phyloP scores from a whole-genome alignment of 64 coral and sea anemone species.

The Montipora sp. region DNA sequence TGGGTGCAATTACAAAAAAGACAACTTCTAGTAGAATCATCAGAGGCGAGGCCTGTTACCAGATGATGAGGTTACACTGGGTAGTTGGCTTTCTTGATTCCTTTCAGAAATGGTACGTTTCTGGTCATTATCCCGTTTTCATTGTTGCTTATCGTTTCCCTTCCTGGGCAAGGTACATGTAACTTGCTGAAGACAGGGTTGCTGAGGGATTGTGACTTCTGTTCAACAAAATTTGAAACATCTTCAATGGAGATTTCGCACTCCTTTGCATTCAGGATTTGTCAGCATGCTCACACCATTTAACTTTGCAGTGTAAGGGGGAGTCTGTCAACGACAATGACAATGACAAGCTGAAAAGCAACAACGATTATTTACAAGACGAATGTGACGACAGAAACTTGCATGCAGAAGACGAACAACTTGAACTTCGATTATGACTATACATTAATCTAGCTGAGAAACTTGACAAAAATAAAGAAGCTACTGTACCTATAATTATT shows the following conservation, averaged over 20 bases:
- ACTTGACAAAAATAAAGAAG: too few species aligned
- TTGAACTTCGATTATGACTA: too few species aligned
- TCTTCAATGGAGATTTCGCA: conserved; percentile 55
- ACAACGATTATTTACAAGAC: too few species aligned
- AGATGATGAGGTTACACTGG: too few species aligned
- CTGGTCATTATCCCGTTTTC: too few species aligned
- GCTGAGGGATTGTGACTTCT: conserved; percentile 4
- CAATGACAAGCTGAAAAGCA: too few species aligned
- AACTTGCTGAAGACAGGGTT: conserved; percentile 19
- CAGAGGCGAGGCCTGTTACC: too few species aligned
- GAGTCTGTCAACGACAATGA: conserved; percentile 18
- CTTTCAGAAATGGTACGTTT: background rate
- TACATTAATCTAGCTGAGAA: too few species aligned
- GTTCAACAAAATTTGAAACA: conserved; percentile 43
- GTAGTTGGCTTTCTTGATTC: background rate
- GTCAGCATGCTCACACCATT: conserved; percentile 42
- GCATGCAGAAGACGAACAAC: too few species aligned
- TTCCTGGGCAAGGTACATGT: background rate
- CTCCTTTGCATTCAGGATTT: conserved; percentile 6
- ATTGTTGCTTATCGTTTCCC: background rate
- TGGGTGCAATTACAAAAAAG: background rate
- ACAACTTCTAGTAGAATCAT: background rate
- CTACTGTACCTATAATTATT: too few species aligned
- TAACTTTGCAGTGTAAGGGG: conserved; percentile 13
- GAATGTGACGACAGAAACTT: too few species aligned